A percentile compares a stretch with the other conserved stretches of the same genome.
These are phyloP conservation scores for Heptranchias perlo DNA, from an alignment of 2,113 vertebrate genomes.

Conservation along the genomic window DNA sequence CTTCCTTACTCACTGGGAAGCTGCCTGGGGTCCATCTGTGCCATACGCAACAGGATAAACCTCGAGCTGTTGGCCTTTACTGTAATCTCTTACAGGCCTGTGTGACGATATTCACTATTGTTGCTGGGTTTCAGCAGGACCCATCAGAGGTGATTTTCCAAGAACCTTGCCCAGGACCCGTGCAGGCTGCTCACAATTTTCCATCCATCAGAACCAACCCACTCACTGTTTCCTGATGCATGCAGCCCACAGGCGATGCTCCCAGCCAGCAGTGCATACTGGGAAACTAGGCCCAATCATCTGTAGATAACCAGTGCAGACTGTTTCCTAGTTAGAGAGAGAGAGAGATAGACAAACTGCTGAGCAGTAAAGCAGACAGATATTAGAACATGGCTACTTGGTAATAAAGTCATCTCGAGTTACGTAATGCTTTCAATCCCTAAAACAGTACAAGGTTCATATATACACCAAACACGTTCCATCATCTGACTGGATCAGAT, in stretches of 20 bases:
- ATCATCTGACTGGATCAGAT: background rate
- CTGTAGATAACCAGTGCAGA: background rate
- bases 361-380: background rate
- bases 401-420: background rate
- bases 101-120: no score
- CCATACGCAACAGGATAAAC: background rate
- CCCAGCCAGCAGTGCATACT: background rate
- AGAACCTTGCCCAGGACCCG: background rate
- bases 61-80: no score
- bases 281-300: background rate
- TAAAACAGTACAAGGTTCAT: background rate
- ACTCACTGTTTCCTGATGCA: background rate
- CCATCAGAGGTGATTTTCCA: background rate
- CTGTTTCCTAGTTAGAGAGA: background rate
- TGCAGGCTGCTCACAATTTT: no score
- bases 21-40: no score
- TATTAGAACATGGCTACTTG: background rate
- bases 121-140: no score
- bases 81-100: no score
- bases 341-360: background rate
- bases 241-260: background rate
- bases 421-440: background rate
- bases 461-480: background rate
- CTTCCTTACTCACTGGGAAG: background rate
- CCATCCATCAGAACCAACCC: background rate